phyloP scores from a whole-genome alignment of 1,140 invertebrate species.

The Euschistus heros region DNA sequence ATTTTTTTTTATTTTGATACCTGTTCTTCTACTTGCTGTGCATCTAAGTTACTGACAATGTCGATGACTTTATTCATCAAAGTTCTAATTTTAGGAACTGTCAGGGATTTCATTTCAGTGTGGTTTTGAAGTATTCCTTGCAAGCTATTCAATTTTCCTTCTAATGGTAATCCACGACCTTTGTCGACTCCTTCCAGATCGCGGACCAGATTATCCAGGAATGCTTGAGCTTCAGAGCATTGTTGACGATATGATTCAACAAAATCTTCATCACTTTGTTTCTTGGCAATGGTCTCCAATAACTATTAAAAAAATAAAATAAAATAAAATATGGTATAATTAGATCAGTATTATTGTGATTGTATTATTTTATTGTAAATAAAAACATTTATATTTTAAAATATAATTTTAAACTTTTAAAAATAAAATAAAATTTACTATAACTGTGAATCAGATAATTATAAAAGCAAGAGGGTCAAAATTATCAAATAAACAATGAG shows the following conservation, averaged over 20 bases:
- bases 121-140: conserved; percentile 37
- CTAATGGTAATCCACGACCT: conserved; percentile 56
- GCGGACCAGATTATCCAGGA: conserved; percentile 67
- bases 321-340: conserved; percentile 16
- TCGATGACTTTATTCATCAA: conserved; percentile 60
- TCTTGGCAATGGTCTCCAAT: conserved; percentile 58
- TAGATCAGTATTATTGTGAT: too few species aligned
- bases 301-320: conserved; percentile 37
- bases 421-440: too few species aligned
- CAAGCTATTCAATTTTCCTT: neutral
- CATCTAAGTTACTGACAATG: conserved; percentile 73
- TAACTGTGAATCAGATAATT: too few species aligned
- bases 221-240: conserved; percentile 61
- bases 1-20: conserved; percentile 30
- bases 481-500: too few species aligned
- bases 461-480: too few species aligned
- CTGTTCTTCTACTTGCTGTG: conserved; percentile 83
- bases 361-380: too few species aligned
- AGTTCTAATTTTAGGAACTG: conserved; percentile 53
- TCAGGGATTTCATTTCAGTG: conserved; percentile 35
- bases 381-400: too few species aligned
- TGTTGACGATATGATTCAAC: conserved; percentile 68
- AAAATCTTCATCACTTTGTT: conserved; percentile 59
- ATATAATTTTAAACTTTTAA: too few species aligned
- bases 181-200: conserved; percentile 70